Base-by-base conservation (phyloP, 2,888 invertebrate genomes). In the Coleophora flavipennella region DNA sequence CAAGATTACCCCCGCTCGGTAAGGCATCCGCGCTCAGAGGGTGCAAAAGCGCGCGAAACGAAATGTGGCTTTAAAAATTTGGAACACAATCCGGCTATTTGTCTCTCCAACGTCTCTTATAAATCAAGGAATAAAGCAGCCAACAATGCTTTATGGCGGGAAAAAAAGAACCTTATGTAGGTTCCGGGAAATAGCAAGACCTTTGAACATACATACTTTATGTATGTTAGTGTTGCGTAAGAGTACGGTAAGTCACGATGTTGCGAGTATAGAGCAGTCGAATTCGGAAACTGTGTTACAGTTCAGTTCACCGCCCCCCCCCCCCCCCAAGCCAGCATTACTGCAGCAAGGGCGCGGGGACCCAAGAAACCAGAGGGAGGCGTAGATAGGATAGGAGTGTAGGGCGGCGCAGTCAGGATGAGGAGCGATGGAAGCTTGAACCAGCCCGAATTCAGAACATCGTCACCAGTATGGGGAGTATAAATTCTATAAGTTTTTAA, bases 1-100 rank as follows among this genome's bases (percentile, higher is more conserved):
- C 72, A 73, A 74, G 66, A 66, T 59, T 55, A 51, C 57, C 58
- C 55, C 50, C 59, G 52, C 66, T 53, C 50, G 55, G 58, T 65
- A 69, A 68, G 67, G 68, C 62, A 67, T 66, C n/a, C n/a, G n/a
- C 72, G 56, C 62, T 53, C 62, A 66, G 70, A 72, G 78, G 78
- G 78, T 66, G 76, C 73, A 80, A 75, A 78, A 67, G 74, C 68
- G 74, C 74, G 84, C 81, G 86, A 88, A 89, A 89, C 85, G 87
- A 89, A 90, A 90, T 90, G 89, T 87, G 89, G 89, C 88, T 88
- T 89, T 90, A 89, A 90, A 90, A 90, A 90, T 90, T 90, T 90
- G 88, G 89, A 87, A 90, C 90, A 89, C 90, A 90, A 90, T 89
- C 90, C 89, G 81, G 86, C 90, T 89, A 89, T 90, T 90, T 90